Base-by-base conservation (phyloP, 2,113 vertebrate species). In the Amblyornis subalaris region DNA sequence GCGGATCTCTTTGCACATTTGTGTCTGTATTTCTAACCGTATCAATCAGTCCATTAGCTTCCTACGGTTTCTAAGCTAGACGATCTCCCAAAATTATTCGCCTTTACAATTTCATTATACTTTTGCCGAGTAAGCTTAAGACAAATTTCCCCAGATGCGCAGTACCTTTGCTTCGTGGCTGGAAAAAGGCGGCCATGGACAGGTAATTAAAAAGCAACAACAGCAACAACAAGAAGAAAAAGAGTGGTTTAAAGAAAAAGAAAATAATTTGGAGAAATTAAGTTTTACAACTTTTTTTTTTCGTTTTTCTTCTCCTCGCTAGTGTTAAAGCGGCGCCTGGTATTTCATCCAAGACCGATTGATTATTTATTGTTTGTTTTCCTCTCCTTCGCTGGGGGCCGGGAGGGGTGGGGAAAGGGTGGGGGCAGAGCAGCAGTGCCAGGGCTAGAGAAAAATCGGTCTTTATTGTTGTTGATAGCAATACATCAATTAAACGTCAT, bases 341-440 rank as follows among this genome's bases (percentile, higher is more conserved):
- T 76, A 87, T 92, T 36, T 95, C 48, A 87, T 85, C 51, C 62
- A 31, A 93, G 74, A 74, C 72, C 91, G 81, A 85, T 75, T 36
- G 93, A 96, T 97, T 96, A 97, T 98, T 97, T 96, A 95, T 97
- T 97, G 97, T 98, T 97, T 97, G 96, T 97, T 97, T 98, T 97
- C 94, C 84, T 97, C 96, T 95, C 78, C 86, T 96, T 95, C 38
- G 70, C 83, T 76, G 91, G 91, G 93, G 94, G 89, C 94, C 51
- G 73, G 74, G 92, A 88, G 94, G 94, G 89, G 90, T 71, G 94
- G 95, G 90, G 85, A 96, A 78, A 85, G 82, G 88, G 88, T 90
- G 93, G 95, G 93, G 96, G 96, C 87, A 93, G 88, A 94, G 91
- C 64, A 91, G 79, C 82, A 94, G 94, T 94, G 78, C 96, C 94